These are phyloP conservation scores for Siphamia tubifer DNA, from an alignment of 2,113 vertebrate species.

Conservation along the genomic window DNA sequence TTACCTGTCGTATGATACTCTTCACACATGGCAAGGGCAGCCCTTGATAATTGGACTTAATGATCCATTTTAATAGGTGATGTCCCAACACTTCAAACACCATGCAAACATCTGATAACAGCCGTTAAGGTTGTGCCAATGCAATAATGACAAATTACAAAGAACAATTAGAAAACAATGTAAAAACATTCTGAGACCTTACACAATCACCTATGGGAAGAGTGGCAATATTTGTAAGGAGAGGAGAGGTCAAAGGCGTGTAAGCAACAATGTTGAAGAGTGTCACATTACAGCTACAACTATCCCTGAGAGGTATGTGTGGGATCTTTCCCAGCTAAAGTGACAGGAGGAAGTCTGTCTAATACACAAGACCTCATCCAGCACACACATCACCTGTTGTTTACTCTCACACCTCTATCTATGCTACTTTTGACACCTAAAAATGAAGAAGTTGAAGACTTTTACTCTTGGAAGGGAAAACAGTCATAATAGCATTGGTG, in stretches of 20 bases:
- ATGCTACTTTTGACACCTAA: slow-evolving; percentile 7
- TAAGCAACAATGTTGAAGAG: not conserved
- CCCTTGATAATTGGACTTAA: slow-evolving; percentile 98
- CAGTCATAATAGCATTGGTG: not conserved
- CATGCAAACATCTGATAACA: slow-evolving; percentile 92
- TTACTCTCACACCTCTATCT: slow-evolving; percentile 18
- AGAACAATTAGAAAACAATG: not conserved
- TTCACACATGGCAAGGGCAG: slow-evolving; percentile 94
- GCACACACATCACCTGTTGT: slow-evolving; percentile 50
- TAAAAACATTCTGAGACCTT: not conserved
- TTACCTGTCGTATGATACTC: slow-evolving; percentile 94
- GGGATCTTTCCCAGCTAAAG: slow-evolving; percentile 19
- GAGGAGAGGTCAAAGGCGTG: slow-evolving; percentile 6
- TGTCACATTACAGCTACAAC: slow-evolving; percentile 50
- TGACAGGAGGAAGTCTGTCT: slow-evolving; percentile 9
- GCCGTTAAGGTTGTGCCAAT: slow-evolving; percentile 77
- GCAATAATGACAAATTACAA: not conserved
- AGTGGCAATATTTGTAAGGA: slow-evolving; percentile 17
- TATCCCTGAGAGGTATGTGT: slow-evolving; percentile 26
- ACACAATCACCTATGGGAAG: not conserved
- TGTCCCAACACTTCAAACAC: slow-evolving; percentile 98
- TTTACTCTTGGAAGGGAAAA: no score
- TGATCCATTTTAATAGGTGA: slow-evolving; percentile 98
- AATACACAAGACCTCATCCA: slow-evolving; percentile 5
- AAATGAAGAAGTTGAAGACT: not conserved